Percentiles rank a stretch among this genome's conserved stretches.
phyloP scores from a whole-genome alignment of 1,140 invertebrate species.

The Globodera rostochiensis region DNA sequence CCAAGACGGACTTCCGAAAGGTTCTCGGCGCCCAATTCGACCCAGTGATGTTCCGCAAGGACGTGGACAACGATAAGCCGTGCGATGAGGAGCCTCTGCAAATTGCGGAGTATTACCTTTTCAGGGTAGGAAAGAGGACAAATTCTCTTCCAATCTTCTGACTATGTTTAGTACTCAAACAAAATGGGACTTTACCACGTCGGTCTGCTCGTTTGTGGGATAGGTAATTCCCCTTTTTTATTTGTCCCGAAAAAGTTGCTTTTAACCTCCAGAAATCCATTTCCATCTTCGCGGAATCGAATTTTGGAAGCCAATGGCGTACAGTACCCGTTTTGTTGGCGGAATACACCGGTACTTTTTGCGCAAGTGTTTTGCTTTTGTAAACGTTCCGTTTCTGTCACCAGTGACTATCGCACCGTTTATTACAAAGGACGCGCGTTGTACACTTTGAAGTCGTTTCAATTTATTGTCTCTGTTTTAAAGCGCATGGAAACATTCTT shows the following conservation, averaged over 20 bases:
- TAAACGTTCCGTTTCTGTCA: background rate
- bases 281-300: constrained; percentile 2
- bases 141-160: background rate
- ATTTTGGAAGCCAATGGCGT: constrained; percentile 9
- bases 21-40: background rate
- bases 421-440: background rate
- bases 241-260: background rate
- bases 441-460: background rate
- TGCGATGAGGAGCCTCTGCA: background rate
- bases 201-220: background rate
- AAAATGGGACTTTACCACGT: background rate
- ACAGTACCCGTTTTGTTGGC: background rate
- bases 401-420: background rate
- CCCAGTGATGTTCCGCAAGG: background rate
- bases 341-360: background rate
- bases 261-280: background rate
- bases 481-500: background rate
- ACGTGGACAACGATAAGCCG: background rate
- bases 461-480: background rate
- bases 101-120: constrained; percentile 2
- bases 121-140: background rate
- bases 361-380: background rate
- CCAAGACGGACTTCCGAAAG: background rate
- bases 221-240: background rate
- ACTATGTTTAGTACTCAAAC: constrained; percentile 1